Base-by-base conservation (phyloP, 2,888 invertebrate genomes). In the Argyresthia albistria region DNA sequence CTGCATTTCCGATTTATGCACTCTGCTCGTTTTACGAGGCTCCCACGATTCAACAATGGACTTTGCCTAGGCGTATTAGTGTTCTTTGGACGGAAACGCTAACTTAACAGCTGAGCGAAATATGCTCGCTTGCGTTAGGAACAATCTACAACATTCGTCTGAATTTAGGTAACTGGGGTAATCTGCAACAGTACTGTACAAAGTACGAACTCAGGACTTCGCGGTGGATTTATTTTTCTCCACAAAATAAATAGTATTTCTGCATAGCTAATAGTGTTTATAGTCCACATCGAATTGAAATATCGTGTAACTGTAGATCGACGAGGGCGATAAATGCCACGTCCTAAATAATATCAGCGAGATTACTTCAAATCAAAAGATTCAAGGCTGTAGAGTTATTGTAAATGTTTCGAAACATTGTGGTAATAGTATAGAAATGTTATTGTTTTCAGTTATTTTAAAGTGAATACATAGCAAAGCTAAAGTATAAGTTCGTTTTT, bases 1-100 rank as follows among this genome's bases (percentile, higher is more conserved):
- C 25, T 25, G 25, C 25, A 72, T 71, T 75, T 72, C 64, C 66
- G 67, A 70, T 73, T 68, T 70, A 70, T 70, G 67, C 70, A 68
- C 66, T 71, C 43, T 67, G 58, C 60, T 59, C 63, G 39, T n/a
- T 9, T 67, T 65, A 67, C 67, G 62, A 60, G 61, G 64, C 71
- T 70, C 66, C 60, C 68, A 65, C 66, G 63, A 56, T 52, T 53
- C 52, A 56, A 65, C 64, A 67, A 64, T 63, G 58, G 64, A 64
- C 64, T 58, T 51, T 53, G 54, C 49, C 1, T 9, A 12, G 16
- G 10, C 15, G 10, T 10, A 16, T 14, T 39, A 49, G 10, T 50
- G 50, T 12, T 25, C 50, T 50, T 25, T 50, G 50, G 35, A 42
- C 42, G 15, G 42, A 48, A 48, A 45, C 14, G 12, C 12, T 15